Conservation (phyloP, 2,888 invertebrate species). For the Tribolium freemani region DNA sequence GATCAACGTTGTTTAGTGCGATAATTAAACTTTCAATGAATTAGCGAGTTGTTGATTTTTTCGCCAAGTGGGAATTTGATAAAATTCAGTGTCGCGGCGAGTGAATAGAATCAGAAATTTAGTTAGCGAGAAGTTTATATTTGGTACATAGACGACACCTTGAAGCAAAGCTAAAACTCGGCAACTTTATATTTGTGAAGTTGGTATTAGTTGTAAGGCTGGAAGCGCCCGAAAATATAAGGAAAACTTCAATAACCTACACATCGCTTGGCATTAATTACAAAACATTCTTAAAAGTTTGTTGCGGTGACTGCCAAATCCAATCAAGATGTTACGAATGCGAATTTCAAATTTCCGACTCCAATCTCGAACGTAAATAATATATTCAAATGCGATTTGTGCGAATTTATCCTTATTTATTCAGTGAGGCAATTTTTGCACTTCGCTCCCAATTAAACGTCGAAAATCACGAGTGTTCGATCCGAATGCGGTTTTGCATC, state of each 20-base stretch:
- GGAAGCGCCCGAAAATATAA: constrained; percentile 34
- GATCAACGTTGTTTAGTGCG: constrained; percentile 2
- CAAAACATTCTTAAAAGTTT: constrained; percentile 34
- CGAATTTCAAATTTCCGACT: constrained; percentile 27
- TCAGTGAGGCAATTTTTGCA: neutral
- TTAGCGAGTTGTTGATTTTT: neutral
- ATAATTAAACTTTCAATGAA: neutral
- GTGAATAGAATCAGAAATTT: constrained; percentile 35
- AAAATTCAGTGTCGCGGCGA: constrained; percentile 11
- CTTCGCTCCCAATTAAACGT: neutral
- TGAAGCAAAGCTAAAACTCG: constrained; percentile 27
- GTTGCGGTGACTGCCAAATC: constrained; percentile 20
- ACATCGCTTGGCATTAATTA: constrained; percentile 36
- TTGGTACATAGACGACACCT: constrained; percentile 37
- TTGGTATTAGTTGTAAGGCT: constrained; percentile 29
- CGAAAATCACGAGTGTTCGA: constrained; percentile 48
- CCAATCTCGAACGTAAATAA: constrained; percentile 22
- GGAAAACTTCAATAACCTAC: constrained; percentile 35
- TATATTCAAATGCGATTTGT: constrained; percentile 30
- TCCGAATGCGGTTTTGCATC: constrained; percentile 59
- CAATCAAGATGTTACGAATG: constrained; percentile 34
- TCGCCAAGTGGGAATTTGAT: neutral
- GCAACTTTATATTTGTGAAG: constrained; percentile 38
- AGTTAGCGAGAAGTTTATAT: constrained; percentile 38
- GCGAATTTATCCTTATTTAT: constrained; percentile 29